Evolutionary conservation across 2,797 vertebrate species (phyloP).

Genomic region (Schizothorax lantsangensis): DNA sequence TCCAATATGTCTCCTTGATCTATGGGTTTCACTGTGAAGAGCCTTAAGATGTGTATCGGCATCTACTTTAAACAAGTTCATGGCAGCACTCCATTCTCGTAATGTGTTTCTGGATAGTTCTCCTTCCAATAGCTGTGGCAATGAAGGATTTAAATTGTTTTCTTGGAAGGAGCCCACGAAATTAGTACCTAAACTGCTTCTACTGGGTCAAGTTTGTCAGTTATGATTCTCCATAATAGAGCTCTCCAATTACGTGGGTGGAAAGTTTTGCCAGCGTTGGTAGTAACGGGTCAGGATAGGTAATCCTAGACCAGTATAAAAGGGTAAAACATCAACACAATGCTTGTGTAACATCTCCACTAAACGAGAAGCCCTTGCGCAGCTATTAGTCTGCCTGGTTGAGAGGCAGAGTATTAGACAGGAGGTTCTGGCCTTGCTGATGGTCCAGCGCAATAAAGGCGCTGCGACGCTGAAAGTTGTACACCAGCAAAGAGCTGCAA

Average conservation of each 20-base stretch:
- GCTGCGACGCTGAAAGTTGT: conserved; percentile 26
- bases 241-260: background rate
- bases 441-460: conserved; percentile 40
- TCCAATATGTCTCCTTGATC: conserved; percentile 51
- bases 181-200: conserved; percentile 34
- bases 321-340: conserved; percentile 21
- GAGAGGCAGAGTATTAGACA: conserved; percentile 37
- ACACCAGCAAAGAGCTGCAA: conserved; percentile 60
- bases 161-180: conserved; percentile 32
- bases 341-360: conserved; percentile 29
- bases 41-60: conserved; percentile 64
- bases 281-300: conserved; percentile 10
- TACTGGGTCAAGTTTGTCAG: background rate
- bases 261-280: background rate
- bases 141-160: conserved; percentile 49
- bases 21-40: conserved; percentile 48
- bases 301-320: background rate
- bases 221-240: background rate
- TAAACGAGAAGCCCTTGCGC: conserved; percentile 34
- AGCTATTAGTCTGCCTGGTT: conserved; percentile 43
- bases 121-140: conserved; percentile 53
- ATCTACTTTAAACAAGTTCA: conserved; percentile 67
- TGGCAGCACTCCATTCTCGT: conserved; percentile 60
- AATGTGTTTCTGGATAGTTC: conserved; percentile 63
- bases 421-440: conserved; percentile 48